Evolutionary conservation across 2,113 vertebrate species (phyloP).

Genomic region (Opisthocomus hoazin): DNA sequence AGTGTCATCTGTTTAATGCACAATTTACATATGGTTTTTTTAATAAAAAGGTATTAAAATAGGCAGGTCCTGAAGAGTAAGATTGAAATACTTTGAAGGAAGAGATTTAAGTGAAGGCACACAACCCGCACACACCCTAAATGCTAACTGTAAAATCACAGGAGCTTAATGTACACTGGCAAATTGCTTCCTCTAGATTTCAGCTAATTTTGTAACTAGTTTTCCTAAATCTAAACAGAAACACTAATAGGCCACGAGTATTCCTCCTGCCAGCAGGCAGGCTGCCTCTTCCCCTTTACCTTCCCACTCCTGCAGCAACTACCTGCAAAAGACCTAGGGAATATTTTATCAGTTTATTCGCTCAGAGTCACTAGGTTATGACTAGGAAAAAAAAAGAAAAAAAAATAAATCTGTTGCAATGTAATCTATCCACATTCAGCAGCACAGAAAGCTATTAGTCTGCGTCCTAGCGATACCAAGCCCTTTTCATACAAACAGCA

Average conservation of each 20-base stretch:
- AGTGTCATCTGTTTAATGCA: background rate
- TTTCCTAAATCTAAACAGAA: background rate
- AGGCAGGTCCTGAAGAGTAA: background rate
- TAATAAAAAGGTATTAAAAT: background rate
- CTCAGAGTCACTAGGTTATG: background rate
- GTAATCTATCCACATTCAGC: background rate
- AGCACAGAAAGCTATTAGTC: background rate
- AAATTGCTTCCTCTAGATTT: background rate
- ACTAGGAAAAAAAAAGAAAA: background rate
- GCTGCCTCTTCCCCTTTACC: background rate
- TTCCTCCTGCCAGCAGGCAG: background rate
- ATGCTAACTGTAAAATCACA: background rate
- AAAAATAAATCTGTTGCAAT: background rate
- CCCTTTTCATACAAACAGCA: background rate
- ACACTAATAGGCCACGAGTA: accelerated
- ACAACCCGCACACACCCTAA: background rate
- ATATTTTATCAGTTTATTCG: background rate
- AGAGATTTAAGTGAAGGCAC: background rate
- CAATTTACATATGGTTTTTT: background rate
- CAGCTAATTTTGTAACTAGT: background rate
- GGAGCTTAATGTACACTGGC: background rate
- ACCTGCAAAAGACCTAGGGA: background rate
- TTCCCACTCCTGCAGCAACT: background rate
- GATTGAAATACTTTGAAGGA: background rate
- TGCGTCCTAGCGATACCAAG: background rate